A percentile compares a stretch with the other conserved stretches of the same genome.
phyloP scores from a whole-genome alignment of 2,888 invertebrate species.

The Pterostichus madidus region DNA sequence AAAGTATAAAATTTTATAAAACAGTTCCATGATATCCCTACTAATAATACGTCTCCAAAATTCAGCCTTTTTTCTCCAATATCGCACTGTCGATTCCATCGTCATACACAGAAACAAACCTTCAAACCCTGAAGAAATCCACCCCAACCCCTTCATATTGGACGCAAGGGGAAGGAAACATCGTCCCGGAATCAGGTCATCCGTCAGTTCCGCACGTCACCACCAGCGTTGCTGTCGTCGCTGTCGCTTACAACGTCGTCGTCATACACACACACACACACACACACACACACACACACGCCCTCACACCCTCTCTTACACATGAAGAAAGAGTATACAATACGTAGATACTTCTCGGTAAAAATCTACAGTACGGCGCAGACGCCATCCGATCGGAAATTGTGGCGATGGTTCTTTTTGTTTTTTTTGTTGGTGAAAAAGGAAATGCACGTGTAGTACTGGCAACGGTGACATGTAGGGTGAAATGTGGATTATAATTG shows the following conservation, averaged over 20 bases:
- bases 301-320: too few species aligned
- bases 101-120: too few species aligned
- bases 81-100: too few species aligned
- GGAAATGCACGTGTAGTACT: slow-evolving; percentile 29
- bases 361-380: neutral
- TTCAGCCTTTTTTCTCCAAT: too few species aligned
- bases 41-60: too few species aligned
- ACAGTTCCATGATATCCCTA: too few species aligned
- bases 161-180: too few species aligned
- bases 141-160: neutral
- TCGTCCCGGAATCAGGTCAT: slow-evolving; percentile 38
- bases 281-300: neutral
- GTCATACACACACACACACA: neutral
- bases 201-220: slow-evolving; percentile 48
- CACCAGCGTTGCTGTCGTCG: slow-evolving; percentile 8
- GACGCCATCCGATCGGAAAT: neutral
- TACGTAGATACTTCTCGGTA: neutral
- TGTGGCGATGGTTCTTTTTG: slow-evolving; percentile 3
- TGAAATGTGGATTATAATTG: slow-evolving; percentile 23
- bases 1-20: too few species aligned
- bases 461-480: neutral
- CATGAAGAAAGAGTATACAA: slow-evolving; percentile 12
- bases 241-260: neutral
- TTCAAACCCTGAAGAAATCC: too few species aligned
- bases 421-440: neutral